Conservation (phyloP, 2,888 invertebrate species). For the Thumatha senex region DNA sequence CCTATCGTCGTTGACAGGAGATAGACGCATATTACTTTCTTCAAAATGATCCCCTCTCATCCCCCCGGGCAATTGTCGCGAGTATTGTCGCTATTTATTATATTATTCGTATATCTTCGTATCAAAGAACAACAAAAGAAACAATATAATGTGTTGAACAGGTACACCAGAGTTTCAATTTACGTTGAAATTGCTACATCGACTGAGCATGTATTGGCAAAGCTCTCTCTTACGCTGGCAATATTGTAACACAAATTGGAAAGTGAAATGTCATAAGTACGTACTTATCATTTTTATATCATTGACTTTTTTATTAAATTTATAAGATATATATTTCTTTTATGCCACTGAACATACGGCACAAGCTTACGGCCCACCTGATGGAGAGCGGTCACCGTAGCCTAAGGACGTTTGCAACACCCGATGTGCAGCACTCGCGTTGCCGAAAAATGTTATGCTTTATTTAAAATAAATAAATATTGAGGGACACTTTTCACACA, state of each 20-base stretch:
- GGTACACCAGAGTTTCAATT: constrained; percentile 46
- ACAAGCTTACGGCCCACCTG: no score
- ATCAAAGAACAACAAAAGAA: constrained; percentile 61
- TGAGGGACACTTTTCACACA: no score
- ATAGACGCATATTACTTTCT: constrained; percentile 24
- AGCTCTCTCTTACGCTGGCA: constrained; percentile 20
- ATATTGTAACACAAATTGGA: constrained; percentile 41
- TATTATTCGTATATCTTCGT: constrained; percentile 58
- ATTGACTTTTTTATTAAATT: background rate
- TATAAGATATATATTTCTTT: background rate
- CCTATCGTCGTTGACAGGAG: constrained; percentile 35
- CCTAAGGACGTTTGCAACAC: no score
- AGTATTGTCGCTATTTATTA: constrained; percentile 57
- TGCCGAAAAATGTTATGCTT: no score
- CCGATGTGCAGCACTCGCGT: no score
- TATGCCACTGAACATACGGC: no score
- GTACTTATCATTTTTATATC: constrained; percentile 9
- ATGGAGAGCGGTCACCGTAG: no score
- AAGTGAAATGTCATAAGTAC: constrained; percentile 26
- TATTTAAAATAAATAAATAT: no score
- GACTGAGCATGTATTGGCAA: constrained; percentile 32
- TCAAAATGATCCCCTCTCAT: constrained; percentile 37
- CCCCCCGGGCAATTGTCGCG: constrained; percentile 44
- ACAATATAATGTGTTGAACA: constrained; percentile 32
- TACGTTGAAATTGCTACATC: constrained; percentile 49